phyloP scores from a whole-genome alignment of 2,888 invertebrate genomes.

The Agriopis aurantiaria region DNA sequence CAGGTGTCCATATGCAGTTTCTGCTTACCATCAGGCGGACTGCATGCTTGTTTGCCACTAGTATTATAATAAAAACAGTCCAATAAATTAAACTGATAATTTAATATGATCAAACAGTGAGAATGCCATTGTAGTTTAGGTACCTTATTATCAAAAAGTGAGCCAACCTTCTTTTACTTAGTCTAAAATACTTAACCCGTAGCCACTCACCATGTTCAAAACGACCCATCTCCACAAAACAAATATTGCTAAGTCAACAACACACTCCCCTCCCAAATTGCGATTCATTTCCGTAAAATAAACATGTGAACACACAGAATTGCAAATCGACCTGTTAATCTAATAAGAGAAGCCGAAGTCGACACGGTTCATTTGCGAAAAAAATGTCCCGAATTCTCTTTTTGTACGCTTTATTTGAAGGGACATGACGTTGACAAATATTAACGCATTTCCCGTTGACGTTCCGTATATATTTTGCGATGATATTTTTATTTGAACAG shows the following conservation, averaged over 20 bases:
- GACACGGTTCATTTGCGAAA: slow-evolving; percentile 84
- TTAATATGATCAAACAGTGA: too few species aligned
- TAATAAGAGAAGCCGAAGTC: slow-evolving; percentile 75
- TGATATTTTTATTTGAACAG: slow-evolving; percentile 72
- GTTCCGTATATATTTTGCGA: slow-evolving; percentile 57
- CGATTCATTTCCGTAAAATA: slow-evolving; percentile 86
- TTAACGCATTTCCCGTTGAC: slow-evolving; percentile 79
- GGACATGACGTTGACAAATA: slow-evolving; percentile 84
- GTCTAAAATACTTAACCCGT: slow-evolving; percentile 20
- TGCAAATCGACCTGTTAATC: slow-evolving; percentile 86
- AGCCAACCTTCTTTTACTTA: too few species aligned
- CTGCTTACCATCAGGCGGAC: too few species aligned
- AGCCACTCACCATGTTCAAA: slow-evolving; percentile 3
- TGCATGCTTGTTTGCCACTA: too few species aligned
- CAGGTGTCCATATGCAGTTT: too few species aligned
- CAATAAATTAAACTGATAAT: too few species aligned
- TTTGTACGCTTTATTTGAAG: slow-evolving; percentile 63
- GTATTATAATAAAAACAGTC: too few species aligned
- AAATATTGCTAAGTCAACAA: slow-evolving; percentile 76
- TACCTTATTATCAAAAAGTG: not conserved
- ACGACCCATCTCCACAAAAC: slow-evolving; percentile 47
- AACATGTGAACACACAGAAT: slow-evolving; percentile 84
- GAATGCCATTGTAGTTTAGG: not conserved
- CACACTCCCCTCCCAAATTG: slow-evolving; percentile 72
- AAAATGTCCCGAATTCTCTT: slow-evolving; percentile 78